Percentiles rank a stretch among this genome's conserved stretches.
Evolutionary conservation across 1,140 invertebrate genomes (phyloP).

Genomic region (Acyrthosiphon pisum): DNA sequence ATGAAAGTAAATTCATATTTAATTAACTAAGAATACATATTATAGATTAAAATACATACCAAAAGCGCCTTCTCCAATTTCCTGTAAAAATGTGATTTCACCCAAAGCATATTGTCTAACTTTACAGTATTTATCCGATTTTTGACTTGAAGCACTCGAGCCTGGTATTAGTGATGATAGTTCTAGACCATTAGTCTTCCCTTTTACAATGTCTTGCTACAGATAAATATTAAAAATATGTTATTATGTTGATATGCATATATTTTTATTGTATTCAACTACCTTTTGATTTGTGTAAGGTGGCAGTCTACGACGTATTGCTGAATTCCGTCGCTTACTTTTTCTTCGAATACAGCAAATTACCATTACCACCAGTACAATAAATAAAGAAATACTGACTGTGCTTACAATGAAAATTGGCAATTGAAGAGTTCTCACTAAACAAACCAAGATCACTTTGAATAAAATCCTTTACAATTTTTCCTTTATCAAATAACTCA

Average conservation of each 20-base stretch:
- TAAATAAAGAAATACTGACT: slow-evolving; percentile 41
- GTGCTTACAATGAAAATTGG: slow-evolving; percentile 44
- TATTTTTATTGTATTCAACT: not conserved
- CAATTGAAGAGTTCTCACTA: slow-evolving; percentile 45
- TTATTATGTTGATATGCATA: not conserved
- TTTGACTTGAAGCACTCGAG: slow-evolving; percentile 61
- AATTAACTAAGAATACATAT: not conserved
- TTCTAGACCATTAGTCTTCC: slow-evolving; percentile 64
- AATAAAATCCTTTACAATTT: slow-evolving; percentile 1
- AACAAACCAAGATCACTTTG: not conserved
- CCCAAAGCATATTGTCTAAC: slow-evolving; percentile 70
- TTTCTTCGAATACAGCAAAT: slow-evolving; percentile 43
- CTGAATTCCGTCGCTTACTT: slow-evolving; percentile 44
- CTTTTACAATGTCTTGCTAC: slow-evolving; percentile 51
- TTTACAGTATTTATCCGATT: slow-evolving; percentile 62
- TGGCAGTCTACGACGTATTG: slow-evolving; percentile 41
- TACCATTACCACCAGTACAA: slow-evolving; percentile 41
- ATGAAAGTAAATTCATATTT: slow-evolving; percentile 8
- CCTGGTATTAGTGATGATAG: slow-evolving; percentile 63
- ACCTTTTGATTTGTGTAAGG: slow-evolving; percentile 53
- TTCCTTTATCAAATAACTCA: slow-evolving; percentile 62
- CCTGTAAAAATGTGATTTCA: slow-evolving; percentile 87
- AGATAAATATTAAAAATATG: slow-evolving; percentile 13
- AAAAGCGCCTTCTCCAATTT: slow-evolving; percentile 95
- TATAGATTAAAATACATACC: slow-evolving; percentile 67